phyloP scores from a whole-genome alignment of 2,888 invertebrate genomes.

The Sarcophaga rosellei region DNA sequence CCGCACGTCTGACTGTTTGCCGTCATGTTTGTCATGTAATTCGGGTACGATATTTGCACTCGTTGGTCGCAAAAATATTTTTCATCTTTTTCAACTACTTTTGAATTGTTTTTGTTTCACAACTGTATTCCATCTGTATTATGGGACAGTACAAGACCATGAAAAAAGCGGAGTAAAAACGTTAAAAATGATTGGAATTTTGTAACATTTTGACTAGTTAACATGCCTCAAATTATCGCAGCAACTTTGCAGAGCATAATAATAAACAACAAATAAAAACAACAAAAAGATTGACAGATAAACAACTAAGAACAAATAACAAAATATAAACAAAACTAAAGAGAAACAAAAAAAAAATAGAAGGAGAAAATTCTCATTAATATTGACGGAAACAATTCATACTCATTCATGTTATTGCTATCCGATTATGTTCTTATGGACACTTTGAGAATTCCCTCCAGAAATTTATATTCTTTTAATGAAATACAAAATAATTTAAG shows the following conservation, averaged over 20 bases:
- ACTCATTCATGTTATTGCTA: not conserved
- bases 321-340: constrained; percentile 3
- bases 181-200: constrained; percentile 75
- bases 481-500: too few species aligned
- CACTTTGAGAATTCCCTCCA: not conserved
- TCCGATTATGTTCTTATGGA: not conserved
- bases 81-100: not conserved
- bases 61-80: not conserved
- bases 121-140: not conserved
- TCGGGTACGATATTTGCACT: not conserved
- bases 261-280: constrained; percentile 50
- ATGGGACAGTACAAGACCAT: not conserved
- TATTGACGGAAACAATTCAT: not conserved
- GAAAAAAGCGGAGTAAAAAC: constrained; percentile 53
- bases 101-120: not conserved
- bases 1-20: not conserved
- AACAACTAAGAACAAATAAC: not conserved
- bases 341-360: not conserved
- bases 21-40: not conserved
- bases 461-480: too few species aligned
- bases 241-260: constrained; percentile 47
- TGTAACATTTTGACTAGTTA: constrained; percentile 75
- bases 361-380: not conserved
- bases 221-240: constrained; percentile 71
- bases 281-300: not conserved